Base-by-base conservation (phyloP, 2,888 invertebrate genomes). In the Helicoverpa assulta region DNA sequence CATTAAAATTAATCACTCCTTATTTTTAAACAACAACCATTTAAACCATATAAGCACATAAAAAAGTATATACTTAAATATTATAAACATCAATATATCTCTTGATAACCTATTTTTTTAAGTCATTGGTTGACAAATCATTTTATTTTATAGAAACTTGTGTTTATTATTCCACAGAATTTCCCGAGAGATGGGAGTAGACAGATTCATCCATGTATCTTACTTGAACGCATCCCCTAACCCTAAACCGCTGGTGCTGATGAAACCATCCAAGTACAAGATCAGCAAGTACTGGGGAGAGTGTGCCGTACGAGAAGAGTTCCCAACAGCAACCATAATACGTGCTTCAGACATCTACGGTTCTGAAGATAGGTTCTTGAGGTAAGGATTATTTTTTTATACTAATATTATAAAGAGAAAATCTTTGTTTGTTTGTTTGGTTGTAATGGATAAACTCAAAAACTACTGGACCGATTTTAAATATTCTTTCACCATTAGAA, bases 261-360 rank as follows among this genome's bases (percentile, higher is more conserved):
- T 96, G 67, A 96, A 96, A n/a, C 99, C 99, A 12, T 99, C 98
- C 1, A 92, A 96, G 86, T 98, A 96, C 90, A 96, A 98, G 79
- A 96, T 96, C 69, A 97, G 97, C 84, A 99, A 99, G 96, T 98
- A 96, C 89, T 91, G 93, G 66, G 99, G 99, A 16, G 99, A 99
- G 92, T 87, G 96, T 82, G 99, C 98, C n/a, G 99, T 99, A 0
- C 96, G 96, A 62, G 98, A 98, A 86, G 99, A 99, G 91, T 99
- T 99, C 92, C 99, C 99, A 0, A 97, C 98, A 63, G 99, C 99
- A 8, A 98, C 98, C 0, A 98, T 99, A 74, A 96, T 99, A 79
- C 97, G 99, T 69, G 99, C 99, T n/a, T 96, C 99, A 0, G 98
- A 98, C 89, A 97, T 99, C 67, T 99, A 98, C 94, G 99, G 99